These are phyloP conservation scores for Zaprionus nigranus DNA, from an alignment of 1,140 invertebrate genomes.

Conservation along the genomic window DNA sequence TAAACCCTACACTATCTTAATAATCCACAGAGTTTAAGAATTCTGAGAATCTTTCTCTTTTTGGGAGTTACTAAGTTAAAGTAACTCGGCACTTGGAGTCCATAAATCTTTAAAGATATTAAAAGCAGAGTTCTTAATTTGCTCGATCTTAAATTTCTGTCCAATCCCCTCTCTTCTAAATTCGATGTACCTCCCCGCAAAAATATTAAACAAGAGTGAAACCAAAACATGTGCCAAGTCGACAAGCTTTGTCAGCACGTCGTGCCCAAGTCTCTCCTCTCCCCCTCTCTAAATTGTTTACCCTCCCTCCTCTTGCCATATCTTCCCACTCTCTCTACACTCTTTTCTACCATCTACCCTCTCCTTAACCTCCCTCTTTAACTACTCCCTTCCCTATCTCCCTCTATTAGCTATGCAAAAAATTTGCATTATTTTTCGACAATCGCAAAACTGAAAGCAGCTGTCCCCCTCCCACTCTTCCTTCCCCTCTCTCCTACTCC, in stretches of 20 bases:
- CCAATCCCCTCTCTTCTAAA: not conserved
- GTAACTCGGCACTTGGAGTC: too few species aligned
- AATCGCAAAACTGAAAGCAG: constrained; percentile 74
- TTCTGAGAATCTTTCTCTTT: too few species aligned
- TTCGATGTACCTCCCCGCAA: not conserved
- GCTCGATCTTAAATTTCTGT: too few species aligned
- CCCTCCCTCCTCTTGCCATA: not conserved
- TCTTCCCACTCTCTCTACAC: not conserved
- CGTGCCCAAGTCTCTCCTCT: not conserved
- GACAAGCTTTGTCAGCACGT: constrained; percentile 1
- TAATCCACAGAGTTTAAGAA: too few species aligned
- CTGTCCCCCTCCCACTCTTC: constrained; percentile 24
- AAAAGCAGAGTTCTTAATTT: too few species aligned
- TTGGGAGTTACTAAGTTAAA: too few species aligned
- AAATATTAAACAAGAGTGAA: not conserved
- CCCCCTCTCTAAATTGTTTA: not conserved
- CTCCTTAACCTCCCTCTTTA: not conserved
- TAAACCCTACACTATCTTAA: not conserved
- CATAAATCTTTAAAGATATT: too few species aligned
- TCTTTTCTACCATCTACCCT: not conserved
- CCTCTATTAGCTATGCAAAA: constrained; percentile 62
- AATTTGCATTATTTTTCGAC: constrained; percentile 74
- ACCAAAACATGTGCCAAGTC: constrained; percentile 8
- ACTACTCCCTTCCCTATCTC: not conserved
- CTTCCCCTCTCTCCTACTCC: not conserved